Conservation (phyloP, 1,140 invertebrate species). For the Aphidius gifuensis region DNA sequence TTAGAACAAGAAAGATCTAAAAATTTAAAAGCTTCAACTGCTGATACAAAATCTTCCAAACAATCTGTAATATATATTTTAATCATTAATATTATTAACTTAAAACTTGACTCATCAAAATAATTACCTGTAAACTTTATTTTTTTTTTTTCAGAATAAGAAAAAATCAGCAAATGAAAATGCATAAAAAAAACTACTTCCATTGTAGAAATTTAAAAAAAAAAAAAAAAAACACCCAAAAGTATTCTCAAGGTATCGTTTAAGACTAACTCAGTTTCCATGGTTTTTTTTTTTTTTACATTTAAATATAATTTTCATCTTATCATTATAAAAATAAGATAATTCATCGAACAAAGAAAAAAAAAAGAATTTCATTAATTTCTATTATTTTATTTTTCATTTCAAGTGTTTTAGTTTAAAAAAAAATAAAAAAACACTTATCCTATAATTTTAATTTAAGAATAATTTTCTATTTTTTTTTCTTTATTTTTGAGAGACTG, state of each 20-base stretch:
- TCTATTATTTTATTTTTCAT: too few relatives aligned
- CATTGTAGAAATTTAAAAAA: slow-evolving; percentile 15
- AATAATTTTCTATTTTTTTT: too few relatives aligned
- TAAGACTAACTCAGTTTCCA: too few relatives aligned
- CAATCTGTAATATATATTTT: slow-evolving; percentile 39
- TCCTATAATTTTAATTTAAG: too few relatives aligned
- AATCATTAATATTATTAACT: not conserved
- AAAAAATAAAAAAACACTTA: too few relatives aligned
- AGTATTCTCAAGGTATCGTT: too few relatives aligned
- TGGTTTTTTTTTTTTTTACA: slow-evolving; percentile 1
- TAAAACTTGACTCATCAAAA: not conserved
- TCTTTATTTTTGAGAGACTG: too few relatives aligned
- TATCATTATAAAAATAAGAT: too few relatives aligned
- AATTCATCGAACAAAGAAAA: too few relatives aligned
- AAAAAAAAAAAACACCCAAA: slow-evolving; percentile 17
- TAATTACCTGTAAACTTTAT: slow-evolving; percentile 4
- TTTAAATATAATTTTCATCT: not conserved
- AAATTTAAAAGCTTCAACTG: slow-evolving; percentile 57
- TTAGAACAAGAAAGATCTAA: slow-evolving; percentile 79
- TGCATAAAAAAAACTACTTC: slow-evolving; percentile 33
- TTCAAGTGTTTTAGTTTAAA: too few relatives aligned
- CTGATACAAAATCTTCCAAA: slow-evolving; percentile 57
- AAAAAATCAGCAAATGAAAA: slow-evolving; percentile 46
- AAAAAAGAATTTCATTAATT: too few relatives aligned
- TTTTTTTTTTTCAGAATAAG: slow-evolving; percentile 43